Conservation (phyloP, 2,888 invertebrate species). For the Anoplius nigerrimus region DNA sequence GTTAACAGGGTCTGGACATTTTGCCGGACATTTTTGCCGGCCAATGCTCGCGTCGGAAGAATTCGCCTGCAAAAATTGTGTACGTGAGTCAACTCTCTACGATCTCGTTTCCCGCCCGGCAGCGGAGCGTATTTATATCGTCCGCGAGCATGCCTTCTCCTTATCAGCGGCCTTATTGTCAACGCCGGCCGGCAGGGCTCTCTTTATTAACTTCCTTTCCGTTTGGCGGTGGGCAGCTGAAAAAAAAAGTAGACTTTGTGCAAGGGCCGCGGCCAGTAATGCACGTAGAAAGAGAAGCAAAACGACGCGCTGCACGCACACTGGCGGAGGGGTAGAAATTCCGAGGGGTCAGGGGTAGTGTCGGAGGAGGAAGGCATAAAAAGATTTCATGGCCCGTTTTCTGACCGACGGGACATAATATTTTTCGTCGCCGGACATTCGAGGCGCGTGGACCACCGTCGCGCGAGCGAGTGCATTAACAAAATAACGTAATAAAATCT, state of each 20-base stretch:
- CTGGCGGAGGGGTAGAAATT: constrained; percentile 19
- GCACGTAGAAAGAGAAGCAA: neutral
- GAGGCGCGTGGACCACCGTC: constrained; percentile 43
- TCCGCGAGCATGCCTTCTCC: constrained; percentile 50
- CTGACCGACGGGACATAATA: constrained; percentile 56
- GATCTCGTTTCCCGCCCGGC: constrained; percentile 43
- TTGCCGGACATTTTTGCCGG: too few species aligned
- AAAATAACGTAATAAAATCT: constrained; percentile 73
- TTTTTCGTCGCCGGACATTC: constrained; percentile 49
- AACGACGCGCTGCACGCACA: too few species aligned
- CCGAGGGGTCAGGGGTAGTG: constrained; percentile 12
- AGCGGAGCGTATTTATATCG: constrained; percentile 58
- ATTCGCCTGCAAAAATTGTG: constrained; percentile 43
- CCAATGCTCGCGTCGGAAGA: too few species aligned
- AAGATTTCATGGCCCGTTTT: constrained; percentile 62
- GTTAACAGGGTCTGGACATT: neutral
- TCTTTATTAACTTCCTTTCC: constrained; percentile 65
- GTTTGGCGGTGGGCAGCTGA: neutral
- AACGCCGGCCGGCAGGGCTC: constrained; percentile 42
- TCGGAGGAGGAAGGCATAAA: constrained; percentile 57
- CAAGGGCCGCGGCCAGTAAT: neutral
- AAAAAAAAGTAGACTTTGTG: neutral
- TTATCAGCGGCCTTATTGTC: constrained; percentile 65
- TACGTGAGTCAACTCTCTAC: constrained; percentile 66
- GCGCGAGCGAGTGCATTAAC: constrained; percentile 66